Evolutionary conservation across 2,797 vertebrate genomes (phyloP).

Genomic region (Clarias laeviceps): DNA sequence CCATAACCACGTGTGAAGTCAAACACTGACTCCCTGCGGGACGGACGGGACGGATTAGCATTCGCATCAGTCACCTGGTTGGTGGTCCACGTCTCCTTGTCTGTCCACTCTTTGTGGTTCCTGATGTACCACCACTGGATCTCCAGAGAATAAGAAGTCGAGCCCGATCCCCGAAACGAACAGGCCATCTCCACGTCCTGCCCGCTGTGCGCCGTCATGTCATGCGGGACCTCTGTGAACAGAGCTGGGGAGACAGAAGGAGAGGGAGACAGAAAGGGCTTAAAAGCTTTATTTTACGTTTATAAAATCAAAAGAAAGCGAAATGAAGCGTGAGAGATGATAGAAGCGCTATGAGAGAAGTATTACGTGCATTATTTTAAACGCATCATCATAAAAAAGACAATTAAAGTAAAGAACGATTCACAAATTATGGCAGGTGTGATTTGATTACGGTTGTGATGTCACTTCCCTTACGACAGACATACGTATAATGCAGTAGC

Average conservation of each 20-base stretch:
- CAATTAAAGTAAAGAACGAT: background rate
- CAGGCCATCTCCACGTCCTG: conserved; percentile 98
- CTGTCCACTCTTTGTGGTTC: conserved; percentile 81
- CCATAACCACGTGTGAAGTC: background rate
- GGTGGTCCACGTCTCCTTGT: conserved; percentile 80
- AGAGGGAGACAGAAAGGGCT: conserved; percentile 36
- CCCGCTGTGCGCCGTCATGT: conserved; percentile 84
- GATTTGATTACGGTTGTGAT: background rate
- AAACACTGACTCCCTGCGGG: background rate
- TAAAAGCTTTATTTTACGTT: conserved; percentile 15
- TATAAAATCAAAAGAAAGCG: background rate
- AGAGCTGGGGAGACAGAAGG: conserved; percentile 74
- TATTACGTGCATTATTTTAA: background rate
- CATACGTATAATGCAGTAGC: background rate
- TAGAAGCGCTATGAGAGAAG: background rate
- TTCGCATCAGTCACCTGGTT: conserved; percentile 76
- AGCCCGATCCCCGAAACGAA: conserved; percentile 89
- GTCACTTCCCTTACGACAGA: background rate
- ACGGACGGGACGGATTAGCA: background rate
- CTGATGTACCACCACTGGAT: conserved; percentile 99
- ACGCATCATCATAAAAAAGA: background rate
- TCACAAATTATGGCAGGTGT: background rate
- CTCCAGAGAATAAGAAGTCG: conserved; percentile 91
- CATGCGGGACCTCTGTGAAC: conserved; percentile 92
- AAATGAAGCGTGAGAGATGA: background rate